Evolutionary conservation across 37 sponge, comb jelly and placozoan species (phyloP).

Genomic region (Corticium candelabrum): DNA sequence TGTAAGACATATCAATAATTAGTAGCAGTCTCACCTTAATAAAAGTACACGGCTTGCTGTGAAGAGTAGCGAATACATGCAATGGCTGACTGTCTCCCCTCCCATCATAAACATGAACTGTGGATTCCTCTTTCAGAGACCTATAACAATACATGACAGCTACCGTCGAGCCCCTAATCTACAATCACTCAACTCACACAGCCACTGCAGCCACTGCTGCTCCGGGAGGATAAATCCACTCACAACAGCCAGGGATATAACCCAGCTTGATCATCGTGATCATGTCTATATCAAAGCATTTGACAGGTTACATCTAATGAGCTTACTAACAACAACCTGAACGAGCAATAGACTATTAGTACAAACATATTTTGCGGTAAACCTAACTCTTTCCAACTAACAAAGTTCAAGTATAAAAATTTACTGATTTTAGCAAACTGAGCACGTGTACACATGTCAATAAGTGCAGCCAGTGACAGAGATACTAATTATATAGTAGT

Average conservation of each 20-base stretch:
- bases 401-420: too few relatives aligned
- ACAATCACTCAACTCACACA: background rate
- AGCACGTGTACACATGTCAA: too few relatives aligned
- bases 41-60: background rate
- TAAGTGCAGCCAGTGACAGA: too few relatives aligned
- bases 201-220: constrained; percentile 54
- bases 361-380: too few relatives aligned
- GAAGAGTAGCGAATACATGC: background rate
- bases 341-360: too few relatives aligned
- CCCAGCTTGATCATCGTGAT: constrained; percentile 84
- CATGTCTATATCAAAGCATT: constrained; percentile 75
- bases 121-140: constrained; percentile 27
- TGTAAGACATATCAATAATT: too few relatives aligned
- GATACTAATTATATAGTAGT: too few relatives aligned
- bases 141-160: constrained; percentile 18
- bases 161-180: too few relatives aligned
- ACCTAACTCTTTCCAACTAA: too few relatives aligned
- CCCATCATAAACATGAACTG: constrained; percentile 67
- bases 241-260: constrained; percentile 65
- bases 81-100: constrained; percentile 25
- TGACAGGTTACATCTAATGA: too few relatives aligned
- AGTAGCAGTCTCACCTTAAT: too few relatives aligned
- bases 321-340: background rate
- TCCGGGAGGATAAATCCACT: constrained; percentile 62
- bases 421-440: too few relatives aligned